These are phyloP conservation scores for Notodonta ziczac DNA, from an alignment of 2,888 invertebrate genomes.

Conservation along the genomic window DNA sequence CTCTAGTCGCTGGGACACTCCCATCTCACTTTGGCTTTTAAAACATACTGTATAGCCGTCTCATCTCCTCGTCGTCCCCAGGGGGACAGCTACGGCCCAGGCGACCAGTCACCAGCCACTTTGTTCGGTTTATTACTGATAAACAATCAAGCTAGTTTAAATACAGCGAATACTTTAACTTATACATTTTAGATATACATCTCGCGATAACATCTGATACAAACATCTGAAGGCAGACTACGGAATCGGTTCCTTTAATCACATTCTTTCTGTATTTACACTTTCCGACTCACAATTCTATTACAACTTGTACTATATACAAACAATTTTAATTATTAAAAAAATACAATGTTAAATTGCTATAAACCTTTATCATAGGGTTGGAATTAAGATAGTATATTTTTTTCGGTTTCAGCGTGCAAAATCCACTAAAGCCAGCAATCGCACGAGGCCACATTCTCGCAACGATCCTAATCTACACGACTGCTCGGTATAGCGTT, in stretches of 20 bases:
- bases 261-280: conserved; percentile 77
- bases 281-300: conserved; percentile 72
- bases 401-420: conserved; percentile 72
- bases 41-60: conserved; percentile 54
- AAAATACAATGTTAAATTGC: conserved; percentile 81
- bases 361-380: conserved; percentile 76
- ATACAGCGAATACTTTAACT: conserved; percentile 77
- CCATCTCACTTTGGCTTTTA: conserved; percentile 51
- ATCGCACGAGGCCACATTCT: conserved; percentile 60
- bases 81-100: conserved; percentile 36
- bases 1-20: conserved; percentile 56
- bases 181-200: conserved; percentile 61
- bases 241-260: conserved; percentile 57
- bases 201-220: conserved; percentile 49
- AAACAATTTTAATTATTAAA: conserved; percentile 74
- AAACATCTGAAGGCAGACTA: conserved; percentile 51
- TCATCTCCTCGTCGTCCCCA: conserved; percentile 37
- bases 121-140: conserved; percentile 71
- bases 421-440: conserved; percentile 79
- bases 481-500: conserved; percentile 47
- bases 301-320: conserved; percentile 84
- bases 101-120: conserved; percentile 58
- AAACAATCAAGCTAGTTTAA: conserved; percentile 74
- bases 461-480: conserved; percentile 63
- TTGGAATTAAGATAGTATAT: conserved; percentile 79